phyloP scores from a whole-genome alignment of 2,888 invertebrate genomes.

The Apodemia hepburni region DNA sequence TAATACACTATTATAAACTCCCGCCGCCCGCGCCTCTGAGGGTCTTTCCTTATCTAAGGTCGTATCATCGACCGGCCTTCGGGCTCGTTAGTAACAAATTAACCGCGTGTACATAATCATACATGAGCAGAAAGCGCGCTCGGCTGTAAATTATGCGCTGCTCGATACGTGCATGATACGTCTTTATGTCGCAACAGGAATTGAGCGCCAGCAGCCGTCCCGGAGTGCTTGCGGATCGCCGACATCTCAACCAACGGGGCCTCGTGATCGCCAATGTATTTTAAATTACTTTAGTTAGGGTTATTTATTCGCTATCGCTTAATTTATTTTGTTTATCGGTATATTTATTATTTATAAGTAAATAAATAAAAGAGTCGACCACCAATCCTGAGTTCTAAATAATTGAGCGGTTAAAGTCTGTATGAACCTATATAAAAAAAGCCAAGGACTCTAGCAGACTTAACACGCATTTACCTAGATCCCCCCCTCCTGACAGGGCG shows the following conservation, averaged over 20 bases:
- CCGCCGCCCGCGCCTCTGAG: slow-evolving; percentile 78
- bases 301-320: slow-evolving; percentile 78
- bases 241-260: slow-evolving; percentile 71
- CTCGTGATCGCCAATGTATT: slow-evolving; percentile 73
- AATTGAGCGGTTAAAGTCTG: slow-evolving; percentile 55
- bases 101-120: slow-evolving; percentile 78
- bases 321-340: slow-evolving; percentile 78
- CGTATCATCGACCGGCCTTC: slow-evolving; percentile 64
- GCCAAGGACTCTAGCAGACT: slow-evolving; percentile 47
- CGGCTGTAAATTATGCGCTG: slow-evolving; percentile 75
- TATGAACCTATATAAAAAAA: slow-evolving; percentile 31
- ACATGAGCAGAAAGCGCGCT: slow-evolving; percentile 73
- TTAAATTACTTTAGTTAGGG: slow-evolving; percentile 76
- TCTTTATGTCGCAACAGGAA: slow-evolving; percentile 80
- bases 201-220: slow-evolving; percentile 66
- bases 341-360: slow-evolving; percentile 68
- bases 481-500: slow-evolving; percentile 59
- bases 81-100: slow-evolving; percentile 78
- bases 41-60: slow-evolving; percentile 80
- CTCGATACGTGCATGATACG: slow-evolving; percentile 79
- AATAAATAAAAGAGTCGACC: slow-evolving; percentile 74
- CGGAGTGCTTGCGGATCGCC: slow-evolving; percentile 68
- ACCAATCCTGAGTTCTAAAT: slow-evolving; percentile 53
- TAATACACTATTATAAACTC: slow-evolving; percentile 54
- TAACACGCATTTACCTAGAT: slow-evolving; percentile 50